Conservation (phyloP, 2,113 vertebrate genomes). For the Gymnarchus niloticus region DNA sequence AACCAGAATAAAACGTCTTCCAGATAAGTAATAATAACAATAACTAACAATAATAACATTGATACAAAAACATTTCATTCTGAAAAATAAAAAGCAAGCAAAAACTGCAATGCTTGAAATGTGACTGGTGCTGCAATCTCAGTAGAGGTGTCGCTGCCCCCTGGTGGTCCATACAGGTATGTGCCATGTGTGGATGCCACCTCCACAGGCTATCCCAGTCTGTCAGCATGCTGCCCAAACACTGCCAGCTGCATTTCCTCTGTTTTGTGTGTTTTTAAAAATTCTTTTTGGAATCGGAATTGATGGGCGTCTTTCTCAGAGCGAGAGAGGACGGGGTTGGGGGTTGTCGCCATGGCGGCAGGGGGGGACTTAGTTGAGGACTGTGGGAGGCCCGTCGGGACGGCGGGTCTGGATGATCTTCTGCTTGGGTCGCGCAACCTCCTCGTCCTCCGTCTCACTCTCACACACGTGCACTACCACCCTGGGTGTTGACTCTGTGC, state of each 20-base stretch:
- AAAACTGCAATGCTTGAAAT: constrained; percentile 22
- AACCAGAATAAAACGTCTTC: not conserved
- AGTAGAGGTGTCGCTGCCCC: not conserved
- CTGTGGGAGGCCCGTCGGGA: constrained; percentile 67
- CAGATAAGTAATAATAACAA: constrained; percentile 3
- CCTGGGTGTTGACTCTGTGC: constrained; percentile 92
- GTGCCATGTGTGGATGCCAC: not conserved
- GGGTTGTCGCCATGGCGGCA: constrained; percentile 22
- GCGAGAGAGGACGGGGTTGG: constrained; percentile 56
- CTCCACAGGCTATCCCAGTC: constrained; percentile 41
- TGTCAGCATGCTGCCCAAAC: constrained; percentile 41
- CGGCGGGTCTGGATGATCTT: constrained; percentile 90
- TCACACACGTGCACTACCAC: constrained; percentile 96
- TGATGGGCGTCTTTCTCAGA: constrained; percentile 62
- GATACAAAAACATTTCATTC: constrained; percentile 9
- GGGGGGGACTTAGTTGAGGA: constrained; percentile 58
- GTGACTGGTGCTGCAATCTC: constrained; percentile 14
- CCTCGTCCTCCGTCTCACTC: constrained; percentile 80
- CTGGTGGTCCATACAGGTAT: not conserved
- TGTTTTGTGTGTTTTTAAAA: constrained; percentile 29
- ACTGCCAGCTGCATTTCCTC: constrained; percentile 15
- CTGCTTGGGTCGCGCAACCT: constrained; percentile 80
- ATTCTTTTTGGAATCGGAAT: constrained; percentile 55
- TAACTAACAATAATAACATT: constrained; percentile 2
- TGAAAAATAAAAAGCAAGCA: constrained; percentile 20